phyloP scores from a whole-genome alignment of 2,888 invertebrate species.

The Steromphala cineraria region DNA sequence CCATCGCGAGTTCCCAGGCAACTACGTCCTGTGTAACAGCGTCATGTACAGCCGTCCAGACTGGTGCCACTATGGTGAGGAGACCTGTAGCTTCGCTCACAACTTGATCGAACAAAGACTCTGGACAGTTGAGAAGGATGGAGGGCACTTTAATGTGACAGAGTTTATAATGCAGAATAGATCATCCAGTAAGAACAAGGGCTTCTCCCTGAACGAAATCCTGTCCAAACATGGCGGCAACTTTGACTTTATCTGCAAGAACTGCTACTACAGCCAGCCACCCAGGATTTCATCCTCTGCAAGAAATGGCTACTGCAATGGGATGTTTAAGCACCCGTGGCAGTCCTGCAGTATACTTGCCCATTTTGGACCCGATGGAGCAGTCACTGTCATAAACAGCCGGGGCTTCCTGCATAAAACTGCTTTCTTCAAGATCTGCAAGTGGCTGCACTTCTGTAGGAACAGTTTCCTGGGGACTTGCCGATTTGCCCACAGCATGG shows the following conservation, averaged over 20 bases:
- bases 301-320: constrained; percentile 38
- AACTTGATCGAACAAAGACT: constrained; percentile 61
- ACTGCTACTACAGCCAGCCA: constrained; percentile 60
- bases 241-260: constrained; percentile 65
- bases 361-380: constrained; percentile 52
- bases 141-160: constrained; percentile 58
- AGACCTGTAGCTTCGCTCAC: constrained; percentile 67
- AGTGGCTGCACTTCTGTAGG: constrained; percentile 60
- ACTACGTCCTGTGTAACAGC: constrained; percentile 64
- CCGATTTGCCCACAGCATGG: constrained; percentile 65
- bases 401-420: constrained; percentile 62
- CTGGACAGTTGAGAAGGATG: constrained; percentile 70
- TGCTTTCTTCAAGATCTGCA: constrained; percentile 70
- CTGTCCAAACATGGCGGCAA: constrained; percentile 60
- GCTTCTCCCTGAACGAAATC: constrained; percentile 53
- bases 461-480: constrained; percentile 52
- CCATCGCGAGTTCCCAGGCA: constrained; percentile 64
- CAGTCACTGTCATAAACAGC: constrained; percentile 53
- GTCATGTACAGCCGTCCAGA: constrained; percentile 40
- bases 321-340: constrained; percentile 57
- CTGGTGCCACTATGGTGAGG: constrained; percentile 57
- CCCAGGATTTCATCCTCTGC: constrained; percentile 46
- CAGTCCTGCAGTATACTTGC: constrained; percentile 56
- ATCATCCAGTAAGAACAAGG: constrained; percentile 26
- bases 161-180: constrained; percentile 66